Evolutionary conservation across 2,113 vertebrate genomes (phyloP), one percentile per base, ranked within the genome.

Genomic region (Phoenicopterus ruber): DNA sequence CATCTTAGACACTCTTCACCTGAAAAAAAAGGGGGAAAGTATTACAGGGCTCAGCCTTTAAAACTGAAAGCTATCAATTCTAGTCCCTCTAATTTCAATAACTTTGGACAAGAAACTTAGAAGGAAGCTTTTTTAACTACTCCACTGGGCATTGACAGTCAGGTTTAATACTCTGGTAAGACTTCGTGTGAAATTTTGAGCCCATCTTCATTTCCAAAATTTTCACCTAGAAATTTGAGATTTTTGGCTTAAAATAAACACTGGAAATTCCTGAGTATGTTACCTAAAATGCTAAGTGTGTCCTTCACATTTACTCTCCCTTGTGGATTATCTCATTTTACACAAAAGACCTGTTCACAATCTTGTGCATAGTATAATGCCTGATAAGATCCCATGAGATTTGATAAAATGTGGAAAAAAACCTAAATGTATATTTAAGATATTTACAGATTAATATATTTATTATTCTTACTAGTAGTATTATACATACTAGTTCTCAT

Each of bases 331-430:
- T 17, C 38, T 69, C 22, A 50, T 67, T 69, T 72, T 66, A 65
- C 42, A 57, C 6, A 61, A 57, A 80, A 38, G 3, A 26, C 38
- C 9, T 34, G 9, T 78, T 73, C n/a, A 52, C 8, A 61, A 2
- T 61, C 47, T 46, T n/a, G 22, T 17, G 4, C 9, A 47, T 3
- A 47, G 13, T 42, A 44, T 1, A 67, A 9, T 1, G 3, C n/a
- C 13, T 59, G 32, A 28, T 31, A 57, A 61, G 24, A 65, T 29
- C 25, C 18, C 12, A 16, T 22, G 17, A 78, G 21, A 69, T 32
- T 34, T 57, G 4, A 25, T 18, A 52, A n/a, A 1, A n/a, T 12
- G 3, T 2, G 34, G 10, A 38, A n/a, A n/a, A 20, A 59, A 38
- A 10, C 5, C 20, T 55, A 76, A 81, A 36, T 7, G 1, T 62